Base-by-base conservation (phyloP, 53 echinoderm and acorn worm species). In the Paracentrotus lividus region DNA sequence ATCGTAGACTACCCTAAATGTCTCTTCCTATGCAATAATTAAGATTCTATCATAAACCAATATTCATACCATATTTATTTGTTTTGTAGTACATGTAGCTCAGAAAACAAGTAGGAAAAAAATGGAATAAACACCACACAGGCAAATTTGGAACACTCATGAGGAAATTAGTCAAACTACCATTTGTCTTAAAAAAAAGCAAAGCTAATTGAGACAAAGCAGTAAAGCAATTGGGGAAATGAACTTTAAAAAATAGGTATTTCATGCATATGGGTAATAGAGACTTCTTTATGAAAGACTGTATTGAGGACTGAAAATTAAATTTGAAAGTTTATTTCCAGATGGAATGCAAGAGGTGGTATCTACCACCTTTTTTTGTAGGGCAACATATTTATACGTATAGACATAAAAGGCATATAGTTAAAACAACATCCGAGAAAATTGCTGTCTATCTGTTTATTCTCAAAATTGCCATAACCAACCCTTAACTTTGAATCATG, bases 141-240 rank as follows among this genome's bases (percentile, higher is more conserved):
- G 3, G 72, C 38, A 40, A 72, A 72, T 72, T 9, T 64, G 18
- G 1, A 40, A 36, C 40, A 72, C 2, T n/a, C n/a, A n/a, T n/a
- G n/a, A n/a, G n/a, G n/a, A n/a, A n/a, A n/a, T 21, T 72, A 9
- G 66, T 67, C 32, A 13, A 40, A 72, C 21, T 40, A 72, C 18
- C 33, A 33, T 81, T 23, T n/a, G 47, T 81, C 47, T 13, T 47
- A 14, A 47, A 8, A n/a, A 81, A 27, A 44, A 45, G 40, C 72
- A 81, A 81, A 81, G 49, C 81, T 47, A 1, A 81, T 45, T 6
- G 26, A 26, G 26, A 27, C 49, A 45, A 8, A 47, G 81, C 24
- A 44, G 8, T 47, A 38, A 47, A 81, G 81, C 26, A 44, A 81
- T 45, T 81, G 81, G 81, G 81, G 47, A 47, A 47, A 47, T 51